Evolutionary conservation across 1,140 invertebrate species (phyloP), one percentile per base, ranked within the genome.

Genomic region (Papilio machaon): DNA sequence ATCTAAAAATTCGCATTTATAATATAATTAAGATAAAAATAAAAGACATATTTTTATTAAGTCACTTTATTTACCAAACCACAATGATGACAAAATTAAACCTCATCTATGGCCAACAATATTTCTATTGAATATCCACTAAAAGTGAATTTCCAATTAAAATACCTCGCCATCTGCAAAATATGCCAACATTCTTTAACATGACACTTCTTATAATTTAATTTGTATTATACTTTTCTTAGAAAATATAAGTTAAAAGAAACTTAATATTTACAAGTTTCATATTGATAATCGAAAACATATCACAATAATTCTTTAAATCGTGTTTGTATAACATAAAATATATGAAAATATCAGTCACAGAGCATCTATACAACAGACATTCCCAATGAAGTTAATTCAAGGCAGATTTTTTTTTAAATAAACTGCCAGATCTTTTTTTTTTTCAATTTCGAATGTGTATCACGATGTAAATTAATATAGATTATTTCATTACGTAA

Each of bases 51-150:
- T 80, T 81, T 86, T 87, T 73, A 91, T 93, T 93, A 93, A 93
- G 90, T 93, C 91, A 90, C 92, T 93, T 93, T 94, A 94, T 93
- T 91, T 84, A 90, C 90, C 88, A 93, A 94, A 93, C 91, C 91
- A 93, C 90, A 92, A 91, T 89, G 85, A 89, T 92, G 91, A 92
- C 91, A 94, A 91, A 91, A 89, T 82, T 88, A 84, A 89, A 91
- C 92, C 92, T 92, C 91, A 93, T 91, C 92, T 94, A 93, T 93
- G 91, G 91, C 92, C 86, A 89, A 86, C 82, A 83, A 81, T 30
- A 75, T 83, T 70, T 30, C 43, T 38, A 80, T 70, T 81, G 77
- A 79, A 80, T 60, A 64, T 64, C 54, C 15, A 13, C 58, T 67
- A 67, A 13, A n/a, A 67, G 23, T 35, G 47, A 74, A 73, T 79